A percentile compares a stretch with the other conserved stretches of the same genome.
These are phyloP conservation scores for Sarcophaga carnaria DNA, from an alignment of 2,888 invertebrate species.

Conservation along the genomic window DNA sequence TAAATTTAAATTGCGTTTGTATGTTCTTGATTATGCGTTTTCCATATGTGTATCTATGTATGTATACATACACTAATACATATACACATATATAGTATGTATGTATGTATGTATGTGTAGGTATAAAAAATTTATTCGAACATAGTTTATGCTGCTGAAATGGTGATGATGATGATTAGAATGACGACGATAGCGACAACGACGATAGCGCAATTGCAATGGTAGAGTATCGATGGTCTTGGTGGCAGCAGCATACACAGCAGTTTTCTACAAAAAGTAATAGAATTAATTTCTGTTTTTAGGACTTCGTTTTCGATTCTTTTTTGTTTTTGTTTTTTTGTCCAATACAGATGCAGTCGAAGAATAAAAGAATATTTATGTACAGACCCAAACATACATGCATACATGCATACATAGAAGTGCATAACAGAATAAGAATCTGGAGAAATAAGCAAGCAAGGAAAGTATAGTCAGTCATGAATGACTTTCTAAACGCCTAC, in stretches of 20 bases:
- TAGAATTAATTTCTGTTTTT: slow-evolving; percentile 81
- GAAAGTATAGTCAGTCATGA: no score
- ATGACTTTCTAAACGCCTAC: no score
- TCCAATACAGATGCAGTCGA: slow-evolving; percentile 56
- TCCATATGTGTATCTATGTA: slow-evolving; percentile 11
- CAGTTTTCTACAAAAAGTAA: slow-evolving; percentile 77
- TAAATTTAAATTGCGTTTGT: slow-evolving; percentile 69
- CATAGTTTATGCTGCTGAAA: slow-evolving; percentile 53
- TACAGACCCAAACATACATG: slow-evolving; percentile 14
- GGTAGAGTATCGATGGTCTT: slow-evolving; percentile 66
- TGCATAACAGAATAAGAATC: no score
- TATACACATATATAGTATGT: background rate
- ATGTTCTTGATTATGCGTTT: slow-evolving; percentile 65
- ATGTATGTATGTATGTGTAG: background rate
- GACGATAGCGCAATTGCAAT: slow-evolving; percentile 46
- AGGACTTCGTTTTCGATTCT: slow-evolving; percentile 73
- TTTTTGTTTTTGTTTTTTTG: no score
- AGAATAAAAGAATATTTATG: no score
- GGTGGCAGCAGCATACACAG: slow-evolving; percentile 65
- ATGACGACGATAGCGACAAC: slow-evolving; percentile 47
- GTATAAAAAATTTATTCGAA: slow-evolving; percentile 10
- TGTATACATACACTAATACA: background rate
- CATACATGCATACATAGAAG: background rate
- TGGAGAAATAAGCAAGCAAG: no score
- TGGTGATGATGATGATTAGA: slow-evolving; percentile 58